Conservation (phyloP, 1,140 invertebrate species). For the Penaeus indicus region DNA sequence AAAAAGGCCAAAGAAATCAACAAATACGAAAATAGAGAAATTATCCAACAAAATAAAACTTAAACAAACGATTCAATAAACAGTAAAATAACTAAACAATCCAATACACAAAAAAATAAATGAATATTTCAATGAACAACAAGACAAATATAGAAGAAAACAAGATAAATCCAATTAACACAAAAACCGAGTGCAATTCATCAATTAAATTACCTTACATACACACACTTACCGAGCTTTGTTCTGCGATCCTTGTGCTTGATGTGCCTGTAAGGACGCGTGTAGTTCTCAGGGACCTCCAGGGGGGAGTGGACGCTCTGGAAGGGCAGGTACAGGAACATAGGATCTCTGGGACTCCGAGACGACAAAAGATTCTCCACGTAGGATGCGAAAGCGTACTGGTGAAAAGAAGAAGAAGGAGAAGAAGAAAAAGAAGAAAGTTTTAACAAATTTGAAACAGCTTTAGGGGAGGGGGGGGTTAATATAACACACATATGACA, state of each 20-base stretch:
- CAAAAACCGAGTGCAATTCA: background rate
- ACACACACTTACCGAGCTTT: constrained; percentile 69
- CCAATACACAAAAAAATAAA: too few relatives aligned
- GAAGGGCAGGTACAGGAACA: constrained; percentile 73
- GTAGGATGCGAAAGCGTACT: constrained; percentile 53
- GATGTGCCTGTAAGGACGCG: constrained; percentile 69
- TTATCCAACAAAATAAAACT: too few relatives aligned
- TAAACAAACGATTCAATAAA: too few relatives aligned
- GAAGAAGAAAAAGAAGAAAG: background rate
- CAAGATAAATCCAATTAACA: background rate
- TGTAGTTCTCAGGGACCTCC: constrained; percentile 70
- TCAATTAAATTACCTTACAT: background rate
- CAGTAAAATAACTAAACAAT: too few relatives aligned
- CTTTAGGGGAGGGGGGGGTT: background rate
- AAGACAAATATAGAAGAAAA: background rate
- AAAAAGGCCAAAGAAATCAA: background rate
- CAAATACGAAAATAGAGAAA: too few relatives aligned
- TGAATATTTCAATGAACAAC: too few relatives aligned
- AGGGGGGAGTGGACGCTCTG: constrained; percentile 73
- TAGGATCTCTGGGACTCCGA: constrained; percentile 68
- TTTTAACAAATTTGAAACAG: background rate
- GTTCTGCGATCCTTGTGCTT: constrained; percentile 69
- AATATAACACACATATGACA: background rate
- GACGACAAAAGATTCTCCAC: constrained; percentile 59
- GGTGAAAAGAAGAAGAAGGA: background rate